Evolutionary conservation across 2,113 vertebrate genomes (phyloP).

Genomic region (Bufo gargarizans): DNA sequence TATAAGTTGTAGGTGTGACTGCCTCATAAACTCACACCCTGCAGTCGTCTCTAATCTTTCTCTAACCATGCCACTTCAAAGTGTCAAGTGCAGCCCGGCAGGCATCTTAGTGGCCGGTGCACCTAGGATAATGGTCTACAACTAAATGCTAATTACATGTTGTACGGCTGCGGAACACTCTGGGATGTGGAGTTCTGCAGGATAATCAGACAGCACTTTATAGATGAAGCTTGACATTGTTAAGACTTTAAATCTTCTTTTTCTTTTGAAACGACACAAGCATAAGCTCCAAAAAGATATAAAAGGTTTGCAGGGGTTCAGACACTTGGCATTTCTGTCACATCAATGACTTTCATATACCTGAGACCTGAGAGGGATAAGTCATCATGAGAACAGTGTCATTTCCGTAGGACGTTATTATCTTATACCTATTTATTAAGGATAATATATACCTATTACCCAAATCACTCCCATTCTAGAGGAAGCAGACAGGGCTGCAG

Average conservation of each 20-base stretch:
- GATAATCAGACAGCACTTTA: conserved; percentile 33
- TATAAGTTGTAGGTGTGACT: conserved; percentile 29
- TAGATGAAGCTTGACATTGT: conserved; percentile 26
- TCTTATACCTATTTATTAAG: too few relatives aligned
- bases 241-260: conserved; percentile 27
- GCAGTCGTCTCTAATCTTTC: conserved; percentile 42
- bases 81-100: conserved; percentile 22
- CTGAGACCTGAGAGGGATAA: background rate
- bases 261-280: conserved; percentile 22
- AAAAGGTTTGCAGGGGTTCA: conserved; percentile 14
- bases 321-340: background rate
- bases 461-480: too few relatives aligned
- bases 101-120: background rate
- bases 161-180: background rate
- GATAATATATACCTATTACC: too few relatives aligned
- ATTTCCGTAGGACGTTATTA: background rate
- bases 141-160: conserved; percentile 40
- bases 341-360: background rate
- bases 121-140: conserved; percentile 20
- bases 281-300: background rate
- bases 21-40: conserved; percentile 32
- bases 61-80: conserved; percentile 34
- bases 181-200: background rate
- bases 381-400: background rate
- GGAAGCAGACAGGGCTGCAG: too few relatives aligned